Conservation (phyloP, 2,797 vertebrate species). For the Smutsia temminckii region DNA sequence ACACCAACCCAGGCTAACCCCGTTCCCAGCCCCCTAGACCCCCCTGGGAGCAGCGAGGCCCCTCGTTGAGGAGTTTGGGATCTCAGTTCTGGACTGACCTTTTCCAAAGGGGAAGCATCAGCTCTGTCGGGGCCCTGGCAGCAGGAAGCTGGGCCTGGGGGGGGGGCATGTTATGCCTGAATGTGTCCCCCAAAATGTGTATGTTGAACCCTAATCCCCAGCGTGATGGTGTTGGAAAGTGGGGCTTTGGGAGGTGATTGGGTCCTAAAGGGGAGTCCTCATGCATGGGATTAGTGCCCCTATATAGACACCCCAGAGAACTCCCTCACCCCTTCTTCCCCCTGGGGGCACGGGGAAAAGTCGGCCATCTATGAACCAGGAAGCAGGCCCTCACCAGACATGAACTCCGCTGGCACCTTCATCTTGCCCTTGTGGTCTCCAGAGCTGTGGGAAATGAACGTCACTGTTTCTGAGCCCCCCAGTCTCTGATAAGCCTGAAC, state of each 20-base stretch:
- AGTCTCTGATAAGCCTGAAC: no score
- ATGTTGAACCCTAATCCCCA: background rate
- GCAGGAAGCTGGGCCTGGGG: background rate
- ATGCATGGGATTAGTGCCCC: background rate
- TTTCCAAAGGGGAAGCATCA: background rate
- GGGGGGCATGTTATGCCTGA: background rate
- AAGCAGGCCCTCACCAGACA: background rate
- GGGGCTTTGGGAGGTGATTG: background rate
- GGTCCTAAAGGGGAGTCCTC: background rate
- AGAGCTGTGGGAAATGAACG: background rate
- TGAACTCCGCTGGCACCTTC: background rate
- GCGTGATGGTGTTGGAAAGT: fast-evolving
- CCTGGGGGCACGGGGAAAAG: fast-evolving
- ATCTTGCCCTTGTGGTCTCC: background rate
- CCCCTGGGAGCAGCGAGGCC: background rate
- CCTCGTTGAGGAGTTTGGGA: background rate
- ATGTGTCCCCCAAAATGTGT: background rate
- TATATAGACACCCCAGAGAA: no score
- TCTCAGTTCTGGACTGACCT: background rate
- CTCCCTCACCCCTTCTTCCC: background rate
- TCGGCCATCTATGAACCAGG: background rate
- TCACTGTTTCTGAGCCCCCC: background rate
- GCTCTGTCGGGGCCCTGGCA: background rate
- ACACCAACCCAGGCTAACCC: background rate
- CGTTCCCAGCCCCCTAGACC: background rate